Evolutionary conservation across 2,113 vertebrate genomes (phyloP), one percentile per base, ranked within the genome.

Genomic region (Cyprinodon tularosa): DNA sequence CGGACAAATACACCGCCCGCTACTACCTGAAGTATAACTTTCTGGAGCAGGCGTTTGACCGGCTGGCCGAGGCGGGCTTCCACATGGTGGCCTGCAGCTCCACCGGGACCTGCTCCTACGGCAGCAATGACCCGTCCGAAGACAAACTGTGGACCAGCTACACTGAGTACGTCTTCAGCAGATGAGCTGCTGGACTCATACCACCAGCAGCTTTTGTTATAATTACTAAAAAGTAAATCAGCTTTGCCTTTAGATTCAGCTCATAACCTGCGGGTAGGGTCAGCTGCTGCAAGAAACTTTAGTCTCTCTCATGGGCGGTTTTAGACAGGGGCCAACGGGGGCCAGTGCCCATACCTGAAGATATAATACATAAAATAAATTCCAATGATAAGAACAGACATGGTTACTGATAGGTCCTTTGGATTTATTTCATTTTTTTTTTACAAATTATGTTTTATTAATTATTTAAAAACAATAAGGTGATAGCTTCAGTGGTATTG

Each of bases 61-160:
- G 95, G 53, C 95, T 99, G 79, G 95, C 96, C 1, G 96, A 98
- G 60, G 91, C 95, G 0, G 97, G 98, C 66, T 99, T 99, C 94
- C 96, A 95, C 92, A 99, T 99, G 97, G 97, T 97, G 82, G 98
- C 97, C 59, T 99, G 97, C 90, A 98, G 94, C 86, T 99, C 97
- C 92, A 98, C 97, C 0, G 97, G 98, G 87, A 98, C 98, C 64
- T 99, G 97, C 92, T 97, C 97, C 37, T 98, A 98, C 78, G 95
- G 82, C 66, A 93, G 95, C 59, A 96, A 81, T 37, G 97, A 99
- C 68, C 97, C 96, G 14, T 96, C 94, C 44, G 97, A 99, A 22
- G 97, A 99, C 95, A 98, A 97, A 93, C 96, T 97, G 93, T 99
- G 97, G 98, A 97, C 96, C 93, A 98, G 97, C 94, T 99, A 99